Percentiles rank a stretch among this genome's conserved stretches.
Conservation (phyloP, 1,140 invertebrate genomes). For the Heterodera schachtii region DNA sequence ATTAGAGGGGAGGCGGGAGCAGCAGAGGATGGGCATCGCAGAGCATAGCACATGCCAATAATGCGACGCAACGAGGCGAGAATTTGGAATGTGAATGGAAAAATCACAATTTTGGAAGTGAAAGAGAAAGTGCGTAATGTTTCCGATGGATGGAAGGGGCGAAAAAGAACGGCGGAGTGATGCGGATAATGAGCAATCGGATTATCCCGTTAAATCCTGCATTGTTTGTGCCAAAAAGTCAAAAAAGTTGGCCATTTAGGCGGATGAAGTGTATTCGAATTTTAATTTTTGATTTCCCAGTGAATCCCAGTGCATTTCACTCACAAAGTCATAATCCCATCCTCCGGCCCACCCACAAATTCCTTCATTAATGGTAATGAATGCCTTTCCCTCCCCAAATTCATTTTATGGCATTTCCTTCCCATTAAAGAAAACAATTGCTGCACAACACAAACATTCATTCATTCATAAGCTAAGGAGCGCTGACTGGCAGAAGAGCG, state of each 20-base stretch:
- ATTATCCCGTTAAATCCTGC: not conserved
- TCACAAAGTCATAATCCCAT: not conserved
- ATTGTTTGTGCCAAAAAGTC: too few relatives aligned
- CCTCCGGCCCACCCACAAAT: not conserved
- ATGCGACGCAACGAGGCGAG: not conserved
- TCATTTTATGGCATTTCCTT: conserved; percentile 7
- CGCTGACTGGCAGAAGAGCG: not conserved
- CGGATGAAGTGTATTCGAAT: not conserved
- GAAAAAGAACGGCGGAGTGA: not conserved
- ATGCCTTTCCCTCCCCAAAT: not conserved
- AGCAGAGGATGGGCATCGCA: not conserved
- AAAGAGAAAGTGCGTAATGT: not conserved
- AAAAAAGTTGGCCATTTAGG: too few relatives aligned
- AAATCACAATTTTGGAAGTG: not conserved
- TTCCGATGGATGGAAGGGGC: not conserved
- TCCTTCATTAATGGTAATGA: not conserved
- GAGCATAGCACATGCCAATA: not conserved
- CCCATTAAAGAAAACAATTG: not conserved
- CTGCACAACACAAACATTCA: not conserved
- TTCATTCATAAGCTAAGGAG: not conserved
- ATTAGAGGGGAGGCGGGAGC: not conserved
- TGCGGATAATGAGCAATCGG: not conserved
- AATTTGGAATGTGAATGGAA: not conserved
- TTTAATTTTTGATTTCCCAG: not conserved
- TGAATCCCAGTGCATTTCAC: too few relatives aligned